These are phyloP conservation scores for Peromyscus aztecus DNA, from an alignment of 2,797 vertebrate genomes.

Conservation along the genomic window DNA sequence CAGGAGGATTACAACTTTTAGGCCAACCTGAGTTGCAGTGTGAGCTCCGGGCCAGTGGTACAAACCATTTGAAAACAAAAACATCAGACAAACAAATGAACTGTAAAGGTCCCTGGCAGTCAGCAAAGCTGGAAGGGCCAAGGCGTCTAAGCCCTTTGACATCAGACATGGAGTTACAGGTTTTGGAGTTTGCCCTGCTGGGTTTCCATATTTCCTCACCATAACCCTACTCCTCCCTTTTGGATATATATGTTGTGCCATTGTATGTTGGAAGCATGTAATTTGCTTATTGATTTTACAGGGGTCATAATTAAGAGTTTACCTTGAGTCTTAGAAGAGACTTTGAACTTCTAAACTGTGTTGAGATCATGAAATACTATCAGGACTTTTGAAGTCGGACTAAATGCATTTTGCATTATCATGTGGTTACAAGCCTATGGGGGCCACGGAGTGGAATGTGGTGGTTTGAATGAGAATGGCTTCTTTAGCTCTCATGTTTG, in stretches of 20 bases:
- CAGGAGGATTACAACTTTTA: background rate
- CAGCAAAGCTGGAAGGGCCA: background rate
- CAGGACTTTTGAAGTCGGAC: background rate
- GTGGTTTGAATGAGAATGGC: background rate
- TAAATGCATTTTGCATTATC: background rate
- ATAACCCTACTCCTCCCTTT: background rate
- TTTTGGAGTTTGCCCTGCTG: background rate
- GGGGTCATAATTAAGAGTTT: background rate
- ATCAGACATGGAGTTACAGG: background rate
- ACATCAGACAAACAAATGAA: background rate
- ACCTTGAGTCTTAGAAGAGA: background rate
- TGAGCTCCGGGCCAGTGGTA: background rate
- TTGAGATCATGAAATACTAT: background rate
- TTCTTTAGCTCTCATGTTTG: background rate
- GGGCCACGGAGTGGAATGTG: background rate
- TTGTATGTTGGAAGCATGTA: background rate
- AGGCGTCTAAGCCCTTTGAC: background rate
- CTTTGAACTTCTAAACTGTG: background rate
- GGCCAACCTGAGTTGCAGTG: background rate
- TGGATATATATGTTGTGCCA: background rate
- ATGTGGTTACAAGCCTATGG: background rate
- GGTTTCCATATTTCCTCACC: background rate
- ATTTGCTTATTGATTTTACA: background rate
- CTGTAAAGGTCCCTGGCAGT: background rate
- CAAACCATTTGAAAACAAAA: background rate